Evolutionary conservation across 2,888 invertebrate species (phyloP).

Genomic region (Caenorhabditis drosophilae): DNA sequence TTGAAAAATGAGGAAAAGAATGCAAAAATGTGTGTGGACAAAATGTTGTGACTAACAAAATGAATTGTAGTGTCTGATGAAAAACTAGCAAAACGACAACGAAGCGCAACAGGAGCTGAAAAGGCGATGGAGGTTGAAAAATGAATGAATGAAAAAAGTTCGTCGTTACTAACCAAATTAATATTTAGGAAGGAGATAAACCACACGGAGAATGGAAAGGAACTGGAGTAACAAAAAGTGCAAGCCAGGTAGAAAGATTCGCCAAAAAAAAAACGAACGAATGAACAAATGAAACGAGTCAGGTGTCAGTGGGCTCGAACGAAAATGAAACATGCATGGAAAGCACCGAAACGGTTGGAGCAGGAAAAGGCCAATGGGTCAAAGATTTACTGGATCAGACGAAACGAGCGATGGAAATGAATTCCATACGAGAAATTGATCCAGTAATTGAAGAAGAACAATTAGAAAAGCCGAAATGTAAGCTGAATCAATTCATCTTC

Average conservation of each 20-base stretch:
- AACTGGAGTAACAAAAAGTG: conserved; percentile 35
- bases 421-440: conserved; percentile 44
- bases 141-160: conserved; percentile 6
- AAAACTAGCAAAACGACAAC: conserved; percentile 35
- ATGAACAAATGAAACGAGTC: not conserved
- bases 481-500: too few relatives aligned
- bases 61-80: conserved; percentile 31
- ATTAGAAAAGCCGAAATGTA: not conserved
- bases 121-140: conserved; percentile 50
- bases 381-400: conserved; percentile 57
- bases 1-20: not conserved
- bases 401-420: conserved; percentile 50
- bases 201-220: conserved; percentile 42
- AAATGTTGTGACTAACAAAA: not conserved
- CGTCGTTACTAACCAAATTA: not conserved
- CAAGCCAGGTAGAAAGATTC: conserved; percentile 45
- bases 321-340: conserved; percentile 47
- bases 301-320: conserved; percentile 45
- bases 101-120: conserved; percentile 43
- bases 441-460: not conserved
- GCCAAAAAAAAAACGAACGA: not conserved
- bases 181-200: conserved; percentile 49
- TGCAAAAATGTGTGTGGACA: not conserved
- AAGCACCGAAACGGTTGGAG: conserved; percentile 57
- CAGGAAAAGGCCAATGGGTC: conserved; percentile 64